These are phyloP conservation scores for Canis aureus DNA, from an alignment of 2,113 vertebrate species.

Conservation along the genomic window DNA sequence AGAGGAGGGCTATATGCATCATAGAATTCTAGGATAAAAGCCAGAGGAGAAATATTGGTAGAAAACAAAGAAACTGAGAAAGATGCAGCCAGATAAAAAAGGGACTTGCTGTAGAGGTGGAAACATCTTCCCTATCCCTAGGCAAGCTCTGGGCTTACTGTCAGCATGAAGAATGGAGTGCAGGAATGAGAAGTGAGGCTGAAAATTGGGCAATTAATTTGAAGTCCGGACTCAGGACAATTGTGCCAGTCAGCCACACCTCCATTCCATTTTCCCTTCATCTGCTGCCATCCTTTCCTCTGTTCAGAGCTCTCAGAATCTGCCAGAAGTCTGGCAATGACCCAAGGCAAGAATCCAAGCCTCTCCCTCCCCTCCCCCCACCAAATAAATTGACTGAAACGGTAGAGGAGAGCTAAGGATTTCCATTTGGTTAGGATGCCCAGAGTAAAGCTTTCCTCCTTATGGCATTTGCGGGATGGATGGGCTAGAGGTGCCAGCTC, in stretches of 20 bases:
- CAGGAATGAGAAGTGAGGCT: not conserved
- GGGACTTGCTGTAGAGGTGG: not conserved
- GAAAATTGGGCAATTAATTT: not conserved
- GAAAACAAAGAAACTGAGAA: not conserved
- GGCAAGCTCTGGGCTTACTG: not conserved
- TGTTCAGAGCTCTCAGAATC: not conserved
- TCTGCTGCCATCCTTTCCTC: not conserved
- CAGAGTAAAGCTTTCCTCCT: not conserved
- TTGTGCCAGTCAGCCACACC: not conserved
- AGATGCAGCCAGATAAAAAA: not conserved
- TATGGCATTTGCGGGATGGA: not conserved
- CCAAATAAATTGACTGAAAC: not conserved
- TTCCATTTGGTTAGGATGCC: not conserved
- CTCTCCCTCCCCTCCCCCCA: not conserved
- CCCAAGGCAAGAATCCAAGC: not conserved
- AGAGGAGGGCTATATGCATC: not conserved
- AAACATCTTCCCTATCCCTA: no score
- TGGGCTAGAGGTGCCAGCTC: not conserved
- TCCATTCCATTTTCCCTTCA: not conserved
- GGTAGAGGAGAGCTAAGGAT: not conserved
- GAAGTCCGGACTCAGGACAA: not conserved
- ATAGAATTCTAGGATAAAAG: not conserved
- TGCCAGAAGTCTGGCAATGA: not conserved
- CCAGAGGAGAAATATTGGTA: not conserved
- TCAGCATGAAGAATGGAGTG: not conserved